A percentile compares a stretch with the other conserved stretches of the same genome.
Evolutionary conservation across 1,140 invertebrate genomes (phyloP).

Genomic region (Halictus rubicundus): DNA sequence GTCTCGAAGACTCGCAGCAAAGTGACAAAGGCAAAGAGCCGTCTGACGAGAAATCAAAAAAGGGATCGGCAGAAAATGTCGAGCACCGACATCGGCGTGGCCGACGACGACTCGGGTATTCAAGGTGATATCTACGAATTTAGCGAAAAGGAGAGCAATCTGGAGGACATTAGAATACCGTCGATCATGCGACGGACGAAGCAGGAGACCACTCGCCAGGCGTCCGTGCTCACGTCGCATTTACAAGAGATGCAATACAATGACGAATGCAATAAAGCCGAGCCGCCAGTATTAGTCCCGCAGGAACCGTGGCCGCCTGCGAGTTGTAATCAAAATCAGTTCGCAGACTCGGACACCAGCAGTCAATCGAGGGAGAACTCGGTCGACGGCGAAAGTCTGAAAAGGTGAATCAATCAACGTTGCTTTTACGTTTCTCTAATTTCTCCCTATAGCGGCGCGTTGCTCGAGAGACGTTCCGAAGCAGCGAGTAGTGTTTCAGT

Average conservation of each 20-base stretch:
- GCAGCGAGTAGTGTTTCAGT: too few species aligned
- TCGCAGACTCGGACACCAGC: conserved; percentile 35
- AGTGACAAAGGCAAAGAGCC: conserved; percentile 64
- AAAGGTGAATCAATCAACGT: conserved; percentile 47
- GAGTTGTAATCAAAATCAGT: conserved; percentile 51
- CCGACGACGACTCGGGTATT: conserved; percentile 79
- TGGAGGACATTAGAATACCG: conserved; percentile 73
- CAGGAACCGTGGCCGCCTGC: conserved; percentile 68
- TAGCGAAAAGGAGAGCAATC: conserved; percentile 77
- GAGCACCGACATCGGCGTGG: conserved; percentile 66
- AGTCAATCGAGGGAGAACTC: conserved; percentile 60
- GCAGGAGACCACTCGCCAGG: conserved; percentile 55
- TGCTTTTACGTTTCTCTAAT: not conserved
- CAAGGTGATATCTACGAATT: conserved; percentile 80
- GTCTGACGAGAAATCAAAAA: conserved; percentile 74
- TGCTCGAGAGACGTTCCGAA: too few species aligned
- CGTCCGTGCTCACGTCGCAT: conserved; percentile 52
- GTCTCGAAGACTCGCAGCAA: conserved; percentile 52
- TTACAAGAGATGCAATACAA: conserved; percentile 65
- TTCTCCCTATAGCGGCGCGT: too few species aligned
- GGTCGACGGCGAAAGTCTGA: conserved; percentile 53
- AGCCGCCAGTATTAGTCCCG: conserved; percentile 59
- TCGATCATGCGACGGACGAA: conserved; percentile 66
- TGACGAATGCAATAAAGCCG: conserved; percentile 64
- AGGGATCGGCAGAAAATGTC: conserved; percentile 69